Conservation (phyloP, 1,140 invertebrate species). For the Zaprionus camerounensis region DNA sequence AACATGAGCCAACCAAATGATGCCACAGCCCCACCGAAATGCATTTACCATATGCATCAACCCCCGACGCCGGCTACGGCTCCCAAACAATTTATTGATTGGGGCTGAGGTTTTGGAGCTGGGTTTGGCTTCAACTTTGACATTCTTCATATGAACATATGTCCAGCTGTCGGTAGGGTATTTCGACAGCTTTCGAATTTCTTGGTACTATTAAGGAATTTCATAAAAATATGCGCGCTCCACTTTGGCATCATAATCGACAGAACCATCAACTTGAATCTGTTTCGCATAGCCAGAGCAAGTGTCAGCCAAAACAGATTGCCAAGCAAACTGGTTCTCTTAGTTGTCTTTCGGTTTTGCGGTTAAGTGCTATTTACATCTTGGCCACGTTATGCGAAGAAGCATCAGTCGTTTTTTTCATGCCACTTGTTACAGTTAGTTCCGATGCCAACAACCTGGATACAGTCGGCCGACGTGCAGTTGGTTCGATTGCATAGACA, state of each 20-base stretch:
- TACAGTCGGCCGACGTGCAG: background rate
- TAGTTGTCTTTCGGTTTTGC: slow-evolving; percentile 33
- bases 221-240: slow-evolving; percentile 29
- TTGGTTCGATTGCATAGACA: background rate
- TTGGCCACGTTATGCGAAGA: slow-evolving; percentile 20
- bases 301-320: slow-evolving; percentile 38
- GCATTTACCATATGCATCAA: slow-evolving; percentile 63
- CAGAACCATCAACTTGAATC: slow-evolving; percentile 43
- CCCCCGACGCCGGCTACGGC: slow-evolving; percentile 20
- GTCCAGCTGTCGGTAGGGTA: slow-evolving; percentile 7
- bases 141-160: slow-evolving; percentile 45
- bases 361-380: slow-evolving; percentile 62
- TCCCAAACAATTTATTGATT: slow-evolving; percentile 10
- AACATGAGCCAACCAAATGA: slow-evolving; percentile 58
- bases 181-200: slow-evolving; percentile 20
- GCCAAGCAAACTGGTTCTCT: slow-evolving; percentile 56
- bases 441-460: slow-evolving; percentile 73
- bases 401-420: slow-evolving; percentile 33
- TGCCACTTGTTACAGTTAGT: slow-evolving; percentile 68
- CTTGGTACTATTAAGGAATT: slow-evolving; percentile 29
- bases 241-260: slow-evolving; percentile 20
- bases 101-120: background rate
- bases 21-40: slow-evolving; percentile 63
- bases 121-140: slow-evolving; percentile 63
- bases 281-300: slow-evolving; percentile 51